phyloP scores from a whole-genome alignment of 2,797 vertebrate genomes.

The Phalanger gymnotis region DNA sequence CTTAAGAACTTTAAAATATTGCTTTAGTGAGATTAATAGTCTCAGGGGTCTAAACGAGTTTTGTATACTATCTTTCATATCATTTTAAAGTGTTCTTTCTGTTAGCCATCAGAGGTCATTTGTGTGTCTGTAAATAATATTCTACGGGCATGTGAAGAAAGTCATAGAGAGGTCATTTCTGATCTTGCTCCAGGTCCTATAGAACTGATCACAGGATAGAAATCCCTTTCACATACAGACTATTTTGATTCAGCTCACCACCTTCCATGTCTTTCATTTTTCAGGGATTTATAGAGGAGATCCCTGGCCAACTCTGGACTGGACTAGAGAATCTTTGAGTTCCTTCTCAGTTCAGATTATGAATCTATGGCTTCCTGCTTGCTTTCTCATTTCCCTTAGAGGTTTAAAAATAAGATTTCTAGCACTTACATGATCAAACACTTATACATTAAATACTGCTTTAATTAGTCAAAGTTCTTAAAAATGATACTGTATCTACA shows the following conservation, averaged over 20 bases:
- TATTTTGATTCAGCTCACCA: not conserved
- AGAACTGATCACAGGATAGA: not conserved
- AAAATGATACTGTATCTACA: not conserved
- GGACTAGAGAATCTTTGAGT: not conserved
- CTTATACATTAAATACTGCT: not conserved
- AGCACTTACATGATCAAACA: not conserved
- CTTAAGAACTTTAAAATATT: not conserved
- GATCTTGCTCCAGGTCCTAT: not conserved
- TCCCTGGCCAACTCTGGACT: not conserved
- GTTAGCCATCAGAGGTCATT: not conserved
- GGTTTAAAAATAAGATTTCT: not conserved
- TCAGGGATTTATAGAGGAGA: not conserved
- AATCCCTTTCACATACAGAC: not conserved
- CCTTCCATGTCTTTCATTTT: not conserved
- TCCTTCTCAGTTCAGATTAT: not conserved
- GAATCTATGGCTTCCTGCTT: not conserved
- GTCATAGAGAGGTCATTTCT: not conserved
- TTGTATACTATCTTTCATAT: not conserved
- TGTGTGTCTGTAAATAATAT: not conserved
- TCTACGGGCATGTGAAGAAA: not conserved
- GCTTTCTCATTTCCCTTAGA: conserved; percentile 15
- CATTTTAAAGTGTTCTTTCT: not conserved
- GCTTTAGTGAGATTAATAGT: not conserved
- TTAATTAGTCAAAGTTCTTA: not conserved
- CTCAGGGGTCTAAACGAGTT: not conserved